Base-by-base conservation (phyloP, 2,797 vertebrate genomes). In the Channallabes apus region DNA sequence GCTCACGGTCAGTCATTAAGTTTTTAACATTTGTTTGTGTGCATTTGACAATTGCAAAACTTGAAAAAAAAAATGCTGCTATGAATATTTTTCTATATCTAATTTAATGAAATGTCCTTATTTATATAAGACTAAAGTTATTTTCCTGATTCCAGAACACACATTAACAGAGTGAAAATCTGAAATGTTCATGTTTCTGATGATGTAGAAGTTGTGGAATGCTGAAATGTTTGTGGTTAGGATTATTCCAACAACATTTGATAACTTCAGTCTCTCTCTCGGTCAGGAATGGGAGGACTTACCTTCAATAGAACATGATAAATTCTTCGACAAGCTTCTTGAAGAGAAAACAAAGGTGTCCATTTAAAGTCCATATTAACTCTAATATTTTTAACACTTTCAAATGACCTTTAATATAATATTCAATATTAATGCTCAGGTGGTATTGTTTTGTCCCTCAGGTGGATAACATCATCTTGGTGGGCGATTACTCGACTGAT, bases 401-500 rank as follows among this genome's bases (percentile, higher is more conserved):
- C 5, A 71, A 71, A 72, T 72, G 6, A 41, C 41, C 41, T 72
- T 24, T 6, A 46, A n/a, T 46, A 46, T 54, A 17, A 41, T 41
- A 8, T 41, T 41, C 41, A 41, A 0, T 56, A 22, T 76, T 8
- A 3, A 4, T 61, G 9, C 61, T 24, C 14, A 3, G 12, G 6
- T 77, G 14, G 22, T 27, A 17, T 29, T 61, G 6, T 11, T 76
- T 46, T 85, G 6, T 72, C 7, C 56, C 54, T 69, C 91, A 97
- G 97, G 90, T 97, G 41, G 94, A 96, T 93, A 96, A 95, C 62
- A 90, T 97, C 85, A 90, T 98, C 8, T 0, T 92, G 3, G 20
- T 97, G 24, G 29, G 32, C 12, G 2, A 76, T 0, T 0, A 0
- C 41, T 41, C 41, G 41, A 41, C 32, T 41, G 41, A 41, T 41